Percentiles rank a stretch among this genome's conserved stretches.
Conservation (phyloP, 1,140 invertebrate species). For the Anoplolepis gracilipes region DNA sequence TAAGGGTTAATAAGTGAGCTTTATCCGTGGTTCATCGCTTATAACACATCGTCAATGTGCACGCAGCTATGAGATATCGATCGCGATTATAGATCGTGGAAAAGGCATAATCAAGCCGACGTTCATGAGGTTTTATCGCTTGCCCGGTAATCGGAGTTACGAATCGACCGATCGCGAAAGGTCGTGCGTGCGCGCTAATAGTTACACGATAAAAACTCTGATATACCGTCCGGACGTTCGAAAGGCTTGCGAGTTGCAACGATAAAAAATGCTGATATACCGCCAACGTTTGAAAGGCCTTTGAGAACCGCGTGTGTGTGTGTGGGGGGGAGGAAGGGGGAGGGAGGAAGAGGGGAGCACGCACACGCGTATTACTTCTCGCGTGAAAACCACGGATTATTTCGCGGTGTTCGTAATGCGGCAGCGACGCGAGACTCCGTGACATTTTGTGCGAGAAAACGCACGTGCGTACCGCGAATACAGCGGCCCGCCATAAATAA, state of each 20-base stretch:
- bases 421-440: neutral
- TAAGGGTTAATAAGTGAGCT: constrained; percentile 17
- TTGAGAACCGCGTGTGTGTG: constrained; percentile 22
- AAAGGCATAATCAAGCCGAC: constrained; percentile 47
- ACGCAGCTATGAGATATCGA: constrained; percentile 12
- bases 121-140: constrained; percentile 60
- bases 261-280: constrained; percentile 64
- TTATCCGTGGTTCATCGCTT: neutral
- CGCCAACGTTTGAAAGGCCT: constrained; percentile 62
- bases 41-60: constrained; percentile 9
- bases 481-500: constrained; percentile 42
- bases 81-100: constrained; percentile 49
- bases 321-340: too few species aligned
- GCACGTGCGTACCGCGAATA: constrained; percentile 29
- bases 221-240: constrained; percentile 59
- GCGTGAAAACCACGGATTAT: constrained; percentile 54
- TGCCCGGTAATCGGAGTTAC: constrained; percentile 57
- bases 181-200: constrained; percentile 63
- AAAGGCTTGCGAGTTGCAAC: constrained; percentile 59
- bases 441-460: constrained; percentile 47
- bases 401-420: constrained; percentile 34
- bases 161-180: constrained; percentile 67
- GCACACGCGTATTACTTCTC: constrained; percentile 41
- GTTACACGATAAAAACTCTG: constrained; percentile 60
- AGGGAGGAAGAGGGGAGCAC: too few species aligned